Evolutionary conservation across 2,113 vertebrate genomes (phyloP), one percentile per base, ranked within the genome.

Genomic region (Tachysurus vachellii): DNA sequence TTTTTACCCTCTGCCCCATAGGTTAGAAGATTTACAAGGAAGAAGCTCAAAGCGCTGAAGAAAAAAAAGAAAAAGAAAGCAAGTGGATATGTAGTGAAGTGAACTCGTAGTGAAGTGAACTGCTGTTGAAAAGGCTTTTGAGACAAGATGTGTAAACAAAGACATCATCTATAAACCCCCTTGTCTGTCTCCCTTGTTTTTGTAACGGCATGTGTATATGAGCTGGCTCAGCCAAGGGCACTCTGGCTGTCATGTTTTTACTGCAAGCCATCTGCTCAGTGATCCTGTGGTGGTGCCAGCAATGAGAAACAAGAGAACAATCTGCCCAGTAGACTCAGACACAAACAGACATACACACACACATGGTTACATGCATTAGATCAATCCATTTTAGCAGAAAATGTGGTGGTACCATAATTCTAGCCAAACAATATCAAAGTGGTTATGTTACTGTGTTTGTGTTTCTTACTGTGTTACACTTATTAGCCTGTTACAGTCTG

Each of bases 221-320:
- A 57, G 84, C 76, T 61, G 77, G 59, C 82, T 77, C 19, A 85
- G 83, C 70, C 79, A 86, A 83, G 77, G 85, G 54, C 86, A 86
- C 84, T 62, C 71, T 44, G 84, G 62, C 80, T 71, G 80, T 89
- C 80, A 83, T 85, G 86, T 86, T 88, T 89, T 71, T 88, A 80
- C 84, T 88, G 76, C 89, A 80, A 71, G 56, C 89, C 89, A 89
- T 89, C 89, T 89, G 89, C 75, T 86, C 80, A 44, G 28, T 88
- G 28, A 89, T 57, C 31, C 83, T 85, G 70, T 31, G 23, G 71
- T 70, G 53, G 53, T 83, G 73, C 89, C 84, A 89, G 84, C 62
- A 47, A 82, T 84, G 57, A 88, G 66, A 88, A 80, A 90, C 77
- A 84, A 36, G 82, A 73, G 61, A 59, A 56, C 86, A 87, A 57